phyloP scores from a whole-genome alignment of 1,140 invertebrate species.

The Mactra quadrangularis region DNA sequence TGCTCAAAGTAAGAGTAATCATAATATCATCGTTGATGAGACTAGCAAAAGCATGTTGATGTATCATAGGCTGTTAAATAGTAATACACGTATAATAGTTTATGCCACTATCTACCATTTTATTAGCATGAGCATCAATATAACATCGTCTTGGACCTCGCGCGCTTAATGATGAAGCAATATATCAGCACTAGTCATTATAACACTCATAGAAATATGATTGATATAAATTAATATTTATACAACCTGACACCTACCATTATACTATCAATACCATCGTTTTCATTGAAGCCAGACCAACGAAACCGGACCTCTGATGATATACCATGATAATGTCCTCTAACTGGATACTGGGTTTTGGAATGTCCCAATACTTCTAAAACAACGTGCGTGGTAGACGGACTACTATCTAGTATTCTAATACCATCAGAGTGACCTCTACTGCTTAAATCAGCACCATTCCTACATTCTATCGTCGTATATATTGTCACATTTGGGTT shows the following conservation, averaged over 20 bases:
- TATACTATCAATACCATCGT: slow-evolving; percentile 40
- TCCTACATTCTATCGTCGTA: slow-evolving; percentile 23
- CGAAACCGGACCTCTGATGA: slow-evolving; percentile 22
- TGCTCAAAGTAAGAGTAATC: too few species aligned
- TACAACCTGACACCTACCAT: slow-evolving; percentile 9
- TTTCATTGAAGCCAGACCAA: slow-evolving; percentile 34
- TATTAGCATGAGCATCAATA: too few species aligned
- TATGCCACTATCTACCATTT: too few species aligned
- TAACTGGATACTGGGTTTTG: slow-evolving; percentile 5
- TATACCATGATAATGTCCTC: slow-evolving; percentile 29
- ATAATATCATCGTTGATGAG: too few species aligned
- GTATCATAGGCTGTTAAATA: too few species aligned
- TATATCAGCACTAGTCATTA: too few species aligned
- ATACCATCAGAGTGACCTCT: slow-evolving; percentile 22
- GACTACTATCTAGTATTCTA: neutral
- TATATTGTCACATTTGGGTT: slow-evolving; percentile 1
- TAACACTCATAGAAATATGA: too few species aligned
- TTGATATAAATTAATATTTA: neutral
- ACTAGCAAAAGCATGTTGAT: too few species aligned
- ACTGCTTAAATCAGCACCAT: slow-evolving; percentile 19
- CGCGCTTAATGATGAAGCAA: too few species aligned
- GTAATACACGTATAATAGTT: too few species aligned
- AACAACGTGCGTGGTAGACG: slow-evolving; percentile 1
- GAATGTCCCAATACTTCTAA: slow-evolving; percentile 5
- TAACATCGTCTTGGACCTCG: too few species aligned